A percentile compares a stretch with the other conserved stretches of the same genome.
Conservation (phyloP, 2,797 vertebrate genomes). For the Parambassis ranga region DNA sequence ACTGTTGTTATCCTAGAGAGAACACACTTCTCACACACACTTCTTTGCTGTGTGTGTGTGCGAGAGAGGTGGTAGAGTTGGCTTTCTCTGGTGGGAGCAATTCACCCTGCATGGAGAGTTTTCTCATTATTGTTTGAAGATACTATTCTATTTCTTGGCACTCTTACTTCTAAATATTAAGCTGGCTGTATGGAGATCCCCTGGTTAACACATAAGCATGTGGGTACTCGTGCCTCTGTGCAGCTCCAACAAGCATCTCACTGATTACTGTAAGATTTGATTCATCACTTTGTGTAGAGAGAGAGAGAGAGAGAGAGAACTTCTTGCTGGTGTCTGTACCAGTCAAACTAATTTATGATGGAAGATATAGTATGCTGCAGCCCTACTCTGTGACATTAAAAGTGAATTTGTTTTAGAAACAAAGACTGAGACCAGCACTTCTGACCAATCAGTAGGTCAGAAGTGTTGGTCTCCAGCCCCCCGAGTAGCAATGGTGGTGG, state of each 20-base stretch:
- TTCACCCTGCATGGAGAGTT: not conserved
- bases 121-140: constrained; percentile 14
- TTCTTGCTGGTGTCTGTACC: constrained; percentile 34
- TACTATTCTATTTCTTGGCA: constrained; percentile 22
- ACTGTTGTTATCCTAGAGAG: too few relatives aligned
- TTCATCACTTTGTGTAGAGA: constrained; percentile 37
- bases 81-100: not conserved
- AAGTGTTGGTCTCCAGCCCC: constrained; percentile 52
- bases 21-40: too few relatives aligned
- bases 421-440: not conserved
- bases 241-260: constrained; percentile 38
- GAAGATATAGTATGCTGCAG: not conserved
- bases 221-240: not conserved
- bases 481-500: constrained; percentile 50
- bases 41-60: too few relatives aligned
- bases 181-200: constrained; percentile 30
- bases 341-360: constrained; percentile 38
- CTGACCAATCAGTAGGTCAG: constrained; percentile 61
- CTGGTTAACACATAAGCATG: constrained; percentile 34
- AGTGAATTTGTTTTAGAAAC: not conserved
- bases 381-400: constrained; percentile 14
- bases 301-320: constrained; percentile 27
- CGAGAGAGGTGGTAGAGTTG: not conserved
- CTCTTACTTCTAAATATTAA: constrained; percentile 19
- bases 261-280: constrained; percentile 57